Evolutionary conservation across 2,113 vertebrate species (phyloP), one percentile per base, ranked within the genome.

Genomic region (Callospermophilus lateralis): DNA sequence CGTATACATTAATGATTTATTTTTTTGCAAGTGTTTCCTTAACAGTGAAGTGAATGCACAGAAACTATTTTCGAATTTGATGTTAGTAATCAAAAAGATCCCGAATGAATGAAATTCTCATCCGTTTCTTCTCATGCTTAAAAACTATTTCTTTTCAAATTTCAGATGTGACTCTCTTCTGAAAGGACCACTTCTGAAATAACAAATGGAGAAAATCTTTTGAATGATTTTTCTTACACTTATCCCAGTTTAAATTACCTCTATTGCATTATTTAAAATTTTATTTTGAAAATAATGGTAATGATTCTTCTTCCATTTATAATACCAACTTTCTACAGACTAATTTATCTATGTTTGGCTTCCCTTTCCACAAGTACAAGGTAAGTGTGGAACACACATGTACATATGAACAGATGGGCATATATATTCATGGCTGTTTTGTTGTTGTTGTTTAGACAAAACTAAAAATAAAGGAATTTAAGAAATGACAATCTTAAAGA

Each of bases 361-460:
- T 97, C 83, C 22, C 48, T 11, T 98, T 97, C 90, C 76, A 94
- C 78, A 83, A 77, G 93, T 91, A 45, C 17, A 93, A 37, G 8
- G 42, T 95, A 68, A 88, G 37, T 88, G 16, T 94, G 24, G 76
- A 94, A 83, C 73, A 61, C 13, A 70, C 32, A 63, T 28, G 53
- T 95, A 95, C 90, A 93, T 95, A 96, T 80, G 89, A 94, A 95
- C 42, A 89, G 83, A 0, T 1, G 63, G 97, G 45, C 58, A 83
- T 90, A 93, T 95, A 55, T 58, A 58, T 93, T 68, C 48, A 78
- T 28, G 30, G 94, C 83, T 68, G 34, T 85, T 79, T 55, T 84
- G 53, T 34, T 88, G 70, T 72, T 92, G 95, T 97, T 97, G 37
- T 67, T n/a, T 85, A 92, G 73, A 88, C 1, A 0, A 96, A 67